phyloP scores from a whole-genome alignment of 2,113 vertebrate genomes.

The Sebastes fasciatus region DNA sequence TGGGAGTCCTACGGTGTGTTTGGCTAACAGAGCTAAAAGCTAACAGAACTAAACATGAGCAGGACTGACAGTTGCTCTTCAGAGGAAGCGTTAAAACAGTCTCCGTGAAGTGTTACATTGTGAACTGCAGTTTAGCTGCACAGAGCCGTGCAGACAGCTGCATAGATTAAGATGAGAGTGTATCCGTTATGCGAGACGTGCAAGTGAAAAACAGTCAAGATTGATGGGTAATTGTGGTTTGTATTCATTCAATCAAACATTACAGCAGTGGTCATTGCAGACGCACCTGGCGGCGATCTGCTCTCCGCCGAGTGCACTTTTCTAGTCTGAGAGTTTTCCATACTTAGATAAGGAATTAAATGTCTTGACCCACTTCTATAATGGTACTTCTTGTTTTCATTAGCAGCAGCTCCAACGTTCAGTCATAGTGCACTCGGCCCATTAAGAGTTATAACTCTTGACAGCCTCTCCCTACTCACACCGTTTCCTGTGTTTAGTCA shows the following conservation, averaged over 20 bases:
- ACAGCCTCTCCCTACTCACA: constrained; percentile 22
- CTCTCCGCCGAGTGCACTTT: neutral
- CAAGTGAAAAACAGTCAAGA: neutral
- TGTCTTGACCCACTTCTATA: constrained; percentile 39
- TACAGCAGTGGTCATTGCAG: neutral
- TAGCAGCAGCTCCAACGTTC: constrained; percentile 35
- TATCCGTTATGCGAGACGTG: neutral
- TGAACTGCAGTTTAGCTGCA: neutral
- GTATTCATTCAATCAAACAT: neutral
- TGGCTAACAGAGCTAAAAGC: neutral
- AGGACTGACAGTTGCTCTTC: neutral
- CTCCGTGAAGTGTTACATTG: neutral
- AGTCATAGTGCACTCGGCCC: constrained; percentile 19
- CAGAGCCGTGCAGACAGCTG: neutral
- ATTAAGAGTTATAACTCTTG: constrained; percentile 24
- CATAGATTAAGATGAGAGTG: neutral
- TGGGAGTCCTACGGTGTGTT: too few relatives aligned
- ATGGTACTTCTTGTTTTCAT: constrained; percentile 55
- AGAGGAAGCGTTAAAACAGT: neutral
- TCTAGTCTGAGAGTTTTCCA: neutral
- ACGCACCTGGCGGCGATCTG: neutral
- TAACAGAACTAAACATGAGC: neutral
- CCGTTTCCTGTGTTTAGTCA: constrained; percentile 39
- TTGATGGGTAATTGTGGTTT: neutral
- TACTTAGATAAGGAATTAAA: constrained; percentile 14